These are phyloP conservation scores for Hydraecia micacea DNA, from an alignment of 2,888 invertebrate species.

Conservation along the genomic window DNA sequence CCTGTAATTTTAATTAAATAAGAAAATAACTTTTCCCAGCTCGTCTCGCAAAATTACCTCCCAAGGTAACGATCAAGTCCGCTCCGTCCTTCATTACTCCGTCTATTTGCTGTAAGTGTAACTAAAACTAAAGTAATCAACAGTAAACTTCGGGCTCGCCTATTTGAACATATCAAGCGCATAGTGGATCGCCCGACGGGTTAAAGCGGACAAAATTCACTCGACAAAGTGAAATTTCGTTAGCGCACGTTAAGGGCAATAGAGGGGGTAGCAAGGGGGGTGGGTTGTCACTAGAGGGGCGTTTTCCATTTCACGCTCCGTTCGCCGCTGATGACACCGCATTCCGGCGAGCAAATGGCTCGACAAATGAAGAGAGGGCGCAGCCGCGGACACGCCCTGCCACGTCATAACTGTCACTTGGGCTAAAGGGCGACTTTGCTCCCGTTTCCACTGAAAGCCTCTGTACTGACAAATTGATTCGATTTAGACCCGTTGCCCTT, in stretches of 20 bases:
- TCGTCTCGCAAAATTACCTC: slow-evolving; percentile 34
- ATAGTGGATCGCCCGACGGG: slow-evolving; percentile 65
- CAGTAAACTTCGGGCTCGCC: slow-evolving; percentile 69
- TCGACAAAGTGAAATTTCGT: slow-evolving; percentile 84
- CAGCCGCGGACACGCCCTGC: slow-evolving; percentile 86
- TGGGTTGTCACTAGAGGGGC: slow-evolving; percentile 85
- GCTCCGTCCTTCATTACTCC: slow-evolving; percentile 43
- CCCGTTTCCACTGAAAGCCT: slow-evolving; percentile 70
- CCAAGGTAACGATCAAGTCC: slow-evolving; percentile 45
- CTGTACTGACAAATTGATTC: slow-evolving; percentile 83
- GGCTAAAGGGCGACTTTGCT: slow-evolving; percentile 71
- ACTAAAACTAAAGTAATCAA: slow-evolving; percentile 75
- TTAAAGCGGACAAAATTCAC: slow-evolving; percentile 75
- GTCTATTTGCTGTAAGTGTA: slow-evolving; percentile 69
- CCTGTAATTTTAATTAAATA: slow-evolving; percentile 51
- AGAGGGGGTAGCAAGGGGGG: slow-evolving; percentile 70
- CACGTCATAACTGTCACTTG: slow-evolving; percentile 87
- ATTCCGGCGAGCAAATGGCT: slow-evolving; percentile 89
- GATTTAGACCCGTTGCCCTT: slow-evolving; percentile 75
- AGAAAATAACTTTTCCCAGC: slow-evolving; percentile 37
- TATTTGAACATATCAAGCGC: slow-evolving; percentile 76
- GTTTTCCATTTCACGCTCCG: slow-evolving; percentile 90
- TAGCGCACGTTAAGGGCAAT: slow-evolving; percentile 82
- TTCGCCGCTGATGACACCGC: slow-evolving; percentile 89
- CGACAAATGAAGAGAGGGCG: slow-evolving; percentile 89